These are phyloP conservation scores for Rafetus swinhoei DNA, from an alignment of 2,113 vertebrate species.

Conservation along the genomic window DNA sequence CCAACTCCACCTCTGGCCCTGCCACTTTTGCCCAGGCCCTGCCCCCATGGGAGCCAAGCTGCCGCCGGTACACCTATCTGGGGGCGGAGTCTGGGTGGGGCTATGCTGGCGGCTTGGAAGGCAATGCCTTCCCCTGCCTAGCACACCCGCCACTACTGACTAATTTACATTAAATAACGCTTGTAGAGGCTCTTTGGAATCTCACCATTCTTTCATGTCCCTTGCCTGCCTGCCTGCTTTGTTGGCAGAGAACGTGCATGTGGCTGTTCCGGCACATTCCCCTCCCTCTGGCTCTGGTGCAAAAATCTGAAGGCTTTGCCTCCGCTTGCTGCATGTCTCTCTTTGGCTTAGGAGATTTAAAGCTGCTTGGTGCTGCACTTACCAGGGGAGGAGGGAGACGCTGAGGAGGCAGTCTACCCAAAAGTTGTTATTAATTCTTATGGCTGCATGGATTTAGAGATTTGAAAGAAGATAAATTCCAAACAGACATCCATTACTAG, in stretches of 20 bases:
- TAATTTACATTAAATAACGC: not conserved
- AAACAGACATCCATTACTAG: constrained; percentile 63
- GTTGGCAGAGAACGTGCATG: not conserved
- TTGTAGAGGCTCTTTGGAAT: not conserved
- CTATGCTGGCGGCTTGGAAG: no score
- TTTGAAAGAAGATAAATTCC: constrained; percentile 77
- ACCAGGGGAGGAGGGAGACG: not conserved
- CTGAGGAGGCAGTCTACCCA: constrained; percentile 13
- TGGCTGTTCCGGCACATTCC: not conserved
- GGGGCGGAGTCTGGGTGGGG: no score
- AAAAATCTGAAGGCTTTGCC: not conserved
- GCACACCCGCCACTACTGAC: no score
- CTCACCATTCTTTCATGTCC: not conserved
- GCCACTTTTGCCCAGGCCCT: no score
- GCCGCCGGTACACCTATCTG: no score
- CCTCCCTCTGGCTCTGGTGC: not conserved
- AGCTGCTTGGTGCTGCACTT: fast-evolving
- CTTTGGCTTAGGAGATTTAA: not conserved
- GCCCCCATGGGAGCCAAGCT: no score
- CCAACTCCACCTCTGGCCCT: no score
- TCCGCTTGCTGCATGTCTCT: fast-evolving
- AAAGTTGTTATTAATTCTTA: constrained; percentile 74
- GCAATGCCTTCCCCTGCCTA: no score
- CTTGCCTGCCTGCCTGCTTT: not conserved
- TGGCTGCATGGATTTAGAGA: constrained; percentile 67